Evolutionary conservation across 2,797 vertebrate species (phyloP).

Genomic region (Glossophaga mutica): DNA sequence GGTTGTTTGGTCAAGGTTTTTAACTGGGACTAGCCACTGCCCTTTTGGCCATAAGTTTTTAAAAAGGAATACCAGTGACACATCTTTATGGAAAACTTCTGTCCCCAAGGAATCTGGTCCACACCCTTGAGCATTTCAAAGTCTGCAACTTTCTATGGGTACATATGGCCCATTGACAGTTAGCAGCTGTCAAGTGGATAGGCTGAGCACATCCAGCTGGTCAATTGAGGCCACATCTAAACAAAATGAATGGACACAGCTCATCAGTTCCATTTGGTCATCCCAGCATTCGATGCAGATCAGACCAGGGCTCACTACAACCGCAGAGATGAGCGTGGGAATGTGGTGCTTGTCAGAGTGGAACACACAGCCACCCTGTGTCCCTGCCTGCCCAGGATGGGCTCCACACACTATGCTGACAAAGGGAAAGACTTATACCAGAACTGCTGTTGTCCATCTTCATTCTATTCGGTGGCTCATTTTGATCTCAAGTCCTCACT

Average conservation of each 20-base stretch:
- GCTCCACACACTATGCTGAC: background rate
- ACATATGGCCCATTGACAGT: conserved; percentile 42
- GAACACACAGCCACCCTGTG: fast-evolving
- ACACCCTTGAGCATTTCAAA: conserved; percentile 1
- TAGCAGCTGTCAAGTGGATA: conserved; percentile 7
- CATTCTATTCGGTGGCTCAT: background rate
- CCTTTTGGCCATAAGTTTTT: background rate
- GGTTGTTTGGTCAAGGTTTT: background rate
- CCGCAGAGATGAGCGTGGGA: background rate
- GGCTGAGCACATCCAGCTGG: background rate
- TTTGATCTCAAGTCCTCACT: background rate
- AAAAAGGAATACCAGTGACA: background rate
- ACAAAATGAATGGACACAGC: background rate
- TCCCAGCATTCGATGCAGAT: background rate
- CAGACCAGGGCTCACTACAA: background rate
- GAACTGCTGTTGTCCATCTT: background rate
- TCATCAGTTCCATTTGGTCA: background rate
- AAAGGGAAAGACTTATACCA: background rate
- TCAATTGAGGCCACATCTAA: background rate
- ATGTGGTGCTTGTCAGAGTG: fast-evolving
- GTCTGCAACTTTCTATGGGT: background rate
- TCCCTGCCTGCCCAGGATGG: background rate
- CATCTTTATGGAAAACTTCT: background rate
- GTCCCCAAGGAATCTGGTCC: background rate
- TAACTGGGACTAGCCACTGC: background rate